These are phyloP conservation scores for Atlantisia rogersi DNA, from an alignment of 2,113 vertebrate genomes.

Conservation along the genomic window DNA sequence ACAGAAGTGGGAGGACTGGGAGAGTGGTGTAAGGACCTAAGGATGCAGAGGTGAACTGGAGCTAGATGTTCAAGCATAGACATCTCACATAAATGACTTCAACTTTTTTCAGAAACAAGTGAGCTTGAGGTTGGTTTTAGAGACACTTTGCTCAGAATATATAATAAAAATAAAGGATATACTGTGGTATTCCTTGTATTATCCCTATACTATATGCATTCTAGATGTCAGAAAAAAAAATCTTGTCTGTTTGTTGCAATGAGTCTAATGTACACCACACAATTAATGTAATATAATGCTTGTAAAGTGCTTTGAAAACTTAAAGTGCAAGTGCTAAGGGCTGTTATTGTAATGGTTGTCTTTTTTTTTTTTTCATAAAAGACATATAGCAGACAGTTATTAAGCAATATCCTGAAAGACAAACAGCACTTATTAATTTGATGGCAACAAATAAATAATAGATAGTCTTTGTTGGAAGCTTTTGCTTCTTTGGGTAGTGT, in stretches of 20 bases:
- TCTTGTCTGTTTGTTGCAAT: background rate
- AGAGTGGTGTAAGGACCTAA: background rate
- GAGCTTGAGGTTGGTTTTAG: background rate
- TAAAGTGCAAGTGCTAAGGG: background rate
- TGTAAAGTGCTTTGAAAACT: background rate
- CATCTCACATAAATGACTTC: background rate
- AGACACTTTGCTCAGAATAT: background rate
- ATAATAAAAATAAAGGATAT: background rate
- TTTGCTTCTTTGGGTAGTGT: background rate
- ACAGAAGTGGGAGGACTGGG: background rate
- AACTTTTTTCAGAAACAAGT: background rate
- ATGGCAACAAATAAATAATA: conserved; percentile 16
- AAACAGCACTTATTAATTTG: background rate
- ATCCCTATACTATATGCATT: background rate
- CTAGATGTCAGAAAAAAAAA: background rate
- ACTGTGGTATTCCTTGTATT: background rate
- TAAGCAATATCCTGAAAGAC: background rate
- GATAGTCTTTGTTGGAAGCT: background rate
- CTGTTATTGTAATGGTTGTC: background rate
- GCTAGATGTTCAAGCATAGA: background rate
- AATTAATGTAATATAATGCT: background rate
- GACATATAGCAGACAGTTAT: background rate
- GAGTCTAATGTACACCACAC: background rate
- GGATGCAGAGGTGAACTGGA: background rate
- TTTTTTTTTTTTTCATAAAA: conserved; percentile 20